phyloP scores from a whole-genome alignment of 2,113 vertebrate genomes.

The Tragelaphus imberbis region DNA sequence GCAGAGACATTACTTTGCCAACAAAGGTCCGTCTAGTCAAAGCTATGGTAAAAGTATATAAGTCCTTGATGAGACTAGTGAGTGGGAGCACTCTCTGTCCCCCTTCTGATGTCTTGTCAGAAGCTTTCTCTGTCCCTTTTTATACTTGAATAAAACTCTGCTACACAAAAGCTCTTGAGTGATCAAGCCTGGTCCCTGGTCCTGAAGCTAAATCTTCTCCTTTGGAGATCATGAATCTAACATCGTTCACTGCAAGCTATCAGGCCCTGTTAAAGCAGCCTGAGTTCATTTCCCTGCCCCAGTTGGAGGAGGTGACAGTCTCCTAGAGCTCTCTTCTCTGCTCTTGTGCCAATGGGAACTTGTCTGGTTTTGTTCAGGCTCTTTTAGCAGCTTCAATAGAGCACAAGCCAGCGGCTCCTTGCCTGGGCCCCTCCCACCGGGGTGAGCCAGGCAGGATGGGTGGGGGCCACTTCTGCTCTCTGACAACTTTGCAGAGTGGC shows the following conservation, averaged over 20 bases:
- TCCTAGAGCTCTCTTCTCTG: rapidly evolving
- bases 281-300: rapidly evolving
- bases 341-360: neutral
- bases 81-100: neutral
- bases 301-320: rapidly evolving
- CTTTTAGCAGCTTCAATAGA: neutral
- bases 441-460: neutral
- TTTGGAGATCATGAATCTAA: neutral
- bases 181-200: neutral
- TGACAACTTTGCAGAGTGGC: neutral
- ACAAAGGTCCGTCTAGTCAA: neutral
- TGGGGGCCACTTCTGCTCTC: neutral
- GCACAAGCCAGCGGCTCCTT: neutral
- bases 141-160: neutral
- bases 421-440: neutral
- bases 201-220: neutral
- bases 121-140: neutral
- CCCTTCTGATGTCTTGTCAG: neutral
- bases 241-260: neutral
- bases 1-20: neutral
- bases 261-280: neutral
- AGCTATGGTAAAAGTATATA: neutral
- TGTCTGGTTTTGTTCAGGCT: neutral
- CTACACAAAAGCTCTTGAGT: neutral
- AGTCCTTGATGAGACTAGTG: neutral